Conservation (phyloP, 2,888 invertebrate species). For the Pyrochroa serraticornis region DNA sequence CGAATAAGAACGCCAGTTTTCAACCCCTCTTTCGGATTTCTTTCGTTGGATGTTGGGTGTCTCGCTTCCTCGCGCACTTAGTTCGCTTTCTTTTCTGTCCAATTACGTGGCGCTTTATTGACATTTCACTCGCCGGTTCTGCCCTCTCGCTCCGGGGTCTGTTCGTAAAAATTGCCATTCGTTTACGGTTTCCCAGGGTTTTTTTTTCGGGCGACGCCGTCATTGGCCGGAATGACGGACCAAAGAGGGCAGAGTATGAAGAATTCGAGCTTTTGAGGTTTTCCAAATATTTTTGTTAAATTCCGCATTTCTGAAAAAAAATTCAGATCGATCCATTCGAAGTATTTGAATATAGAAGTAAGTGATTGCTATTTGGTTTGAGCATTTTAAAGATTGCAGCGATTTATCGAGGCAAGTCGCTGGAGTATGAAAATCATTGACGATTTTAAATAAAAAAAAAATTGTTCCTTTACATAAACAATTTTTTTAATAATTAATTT, state of each 20-base stretch:
- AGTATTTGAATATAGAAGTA: too few species aligned
- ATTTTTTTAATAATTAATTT: too few species aligned
- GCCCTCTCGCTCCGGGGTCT: conserved; percentile 2
- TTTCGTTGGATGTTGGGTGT: conserved; percentile 25
- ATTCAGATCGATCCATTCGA: too few species aligned
- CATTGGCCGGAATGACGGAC: conserved; percentile 4
- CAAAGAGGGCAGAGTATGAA: too few species aligned
- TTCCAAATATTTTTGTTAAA: neutral
- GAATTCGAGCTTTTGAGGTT: neutral
- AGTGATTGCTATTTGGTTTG: too few species aligned
- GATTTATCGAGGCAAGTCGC: too few species aligned
- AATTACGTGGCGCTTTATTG: conserved; percentile 37
- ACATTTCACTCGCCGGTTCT: conserved; percentile 28
- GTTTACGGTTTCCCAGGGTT: conserved; percentile 10
- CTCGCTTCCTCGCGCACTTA: conserved; percentile 18
- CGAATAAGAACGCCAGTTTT: conserved; percentile 46
- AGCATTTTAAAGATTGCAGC: too few species aligned
- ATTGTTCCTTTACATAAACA: too few species aligned
- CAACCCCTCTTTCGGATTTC: conserved; percentile 42
- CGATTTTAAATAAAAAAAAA: too few species aligned
- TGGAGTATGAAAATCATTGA: too few species aligned
- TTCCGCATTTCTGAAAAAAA: too few species aligned
- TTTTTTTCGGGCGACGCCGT: conserved; percentile 1
- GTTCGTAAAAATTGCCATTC: conserved; percentile 12
- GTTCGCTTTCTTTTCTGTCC: conserved; percentile 43